These are phyloP conservation scores for Nemopilema nomurai DNA, from an alignment of 30 jellyfish, hydroid and myxozoan genomes.

Conservation along the genomic window DNA sequence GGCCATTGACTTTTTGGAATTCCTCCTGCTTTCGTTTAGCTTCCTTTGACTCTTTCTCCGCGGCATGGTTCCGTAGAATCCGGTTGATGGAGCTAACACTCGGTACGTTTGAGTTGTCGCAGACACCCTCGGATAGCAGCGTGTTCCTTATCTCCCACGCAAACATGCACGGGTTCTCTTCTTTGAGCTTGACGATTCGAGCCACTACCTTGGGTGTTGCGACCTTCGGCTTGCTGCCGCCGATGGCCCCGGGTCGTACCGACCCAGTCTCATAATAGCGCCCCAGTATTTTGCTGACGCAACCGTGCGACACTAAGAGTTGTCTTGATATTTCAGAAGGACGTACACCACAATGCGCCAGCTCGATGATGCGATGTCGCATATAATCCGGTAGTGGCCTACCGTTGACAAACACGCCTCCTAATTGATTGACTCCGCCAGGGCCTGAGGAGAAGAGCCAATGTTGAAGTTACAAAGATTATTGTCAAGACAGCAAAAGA, in stretches of 20 bases:
- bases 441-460: constrained; percentile 66
- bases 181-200: constrained; percentile 93
- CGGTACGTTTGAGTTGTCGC: constrained; percentile 95
- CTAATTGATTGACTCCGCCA: constrained; percentile 98
- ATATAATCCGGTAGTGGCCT: constrained; percentile 98
- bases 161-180: constrained; percentile 98
- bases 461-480: no score
- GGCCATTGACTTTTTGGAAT: constrained; percentile 87
- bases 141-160: constrained; percentile 98
- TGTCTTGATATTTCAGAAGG: constrained; percentile 98
- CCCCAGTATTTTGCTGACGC: constrained; percentile 98
- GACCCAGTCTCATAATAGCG: constrained; percentile 98
- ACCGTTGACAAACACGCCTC: constrained; percentile 98
- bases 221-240: constrained; percentile 98
- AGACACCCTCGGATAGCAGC: constrained; percentile 86
- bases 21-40: constrained; percentile 96
- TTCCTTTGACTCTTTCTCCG: constrained; percentile 96
- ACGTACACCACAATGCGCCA: constrained; percentile 98
- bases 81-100: constrained; percentile 96
- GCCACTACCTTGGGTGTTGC: constrained; percentile 98
- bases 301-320: constrained; percentile 95
- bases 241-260: constrained; percentile 99
- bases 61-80: constrained; percentile 95
- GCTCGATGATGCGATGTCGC: constrained; percentile 98
- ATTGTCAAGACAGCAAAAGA: neutral